phyloP scores from a whole-genome alignment of 1,140 invertebrate genomes.

The Pinna nobilis region DNA sequence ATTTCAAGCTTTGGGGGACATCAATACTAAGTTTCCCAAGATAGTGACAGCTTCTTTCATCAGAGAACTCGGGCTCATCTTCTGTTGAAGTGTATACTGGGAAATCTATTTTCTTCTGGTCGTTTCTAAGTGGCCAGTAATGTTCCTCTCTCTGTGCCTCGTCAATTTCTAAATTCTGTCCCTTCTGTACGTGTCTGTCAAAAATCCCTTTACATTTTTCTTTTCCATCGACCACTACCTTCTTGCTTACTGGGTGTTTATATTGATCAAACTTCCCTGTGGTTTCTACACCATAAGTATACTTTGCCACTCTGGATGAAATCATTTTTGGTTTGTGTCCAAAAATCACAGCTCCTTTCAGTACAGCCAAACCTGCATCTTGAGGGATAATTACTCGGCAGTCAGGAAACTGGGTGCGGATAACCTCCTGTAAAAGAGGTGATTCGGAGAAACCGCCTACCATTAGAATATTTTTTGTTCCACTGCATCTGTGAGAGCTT shows the following conservation, averaged over 20 bases:
- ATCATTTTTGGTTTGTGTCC: constrained; percentile 48
- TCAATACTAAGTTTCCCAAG: constrained; percentile 22
- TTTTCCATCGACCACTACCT: constrained; percentile 27
- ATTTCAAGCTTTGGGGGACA: neutral
- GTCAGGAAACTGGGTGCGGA: constrained; percentile 30
- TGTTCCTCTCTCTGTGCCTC: constrained; percentile 31
- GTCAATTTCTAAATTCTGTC: constrained; percentile 34
- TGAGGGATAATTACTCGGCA: constrained; percentile 41
- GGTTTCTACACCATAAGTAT: constrained; percentile 47
- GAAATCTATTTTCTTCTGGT: constrained; percentile 11
- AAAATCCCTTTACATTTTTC: constrained; percentile 44
- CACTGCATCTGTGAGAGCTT: constrained; percentile 13
- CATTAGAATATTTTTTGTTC: constrained; percentile 42
- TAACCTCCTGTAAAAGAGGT: constrained; percentile 25
- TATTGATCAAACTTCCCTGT: constrained; percentile 26
- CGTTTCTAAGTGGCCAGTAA: constrained; percentile 11
- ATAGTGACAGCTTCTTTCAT: neutral
- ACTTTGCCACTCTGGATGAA: constrained; percentile 36
- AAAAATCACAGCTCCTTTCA: constrained; percentile 55
- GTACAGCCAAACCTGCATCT: constrained; percentile 41
- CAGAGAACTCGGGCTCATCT: neutral
- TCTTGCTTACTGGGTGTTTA: constrained; percentile 24
- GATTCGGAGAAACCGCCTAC: constrained; percentile 53
- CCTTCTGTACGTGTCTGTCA: constrained; percentile 41
- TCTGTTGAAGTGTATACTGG: neutral